phyloP scores from a whole-genome alignment of 1,140 invertebrate genomes.

The Bicyclus anynana region DNA sequence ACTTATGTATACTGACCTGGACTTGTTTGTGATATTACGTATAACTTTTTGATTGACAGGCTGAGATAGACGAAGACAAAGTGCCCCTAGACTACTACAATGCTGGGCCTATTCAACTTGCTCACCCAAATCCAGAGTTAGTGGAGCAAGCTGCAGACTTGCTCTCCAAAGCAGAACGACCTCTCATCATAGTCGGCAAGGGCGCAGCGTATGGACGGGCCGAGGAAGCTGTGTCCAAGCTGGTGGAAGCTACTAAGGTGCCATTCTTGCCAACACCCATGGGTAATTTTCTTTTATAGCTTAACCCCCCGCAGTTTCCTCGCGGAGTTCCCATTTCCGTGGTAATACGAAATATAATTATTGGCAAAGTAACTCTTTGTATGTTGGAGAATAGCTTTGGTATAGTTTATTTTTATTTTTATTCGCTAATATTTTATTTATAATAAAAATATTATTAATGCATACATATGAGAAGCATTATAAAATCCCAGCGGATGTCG shows the following conservation, averaged over 20 bases:
- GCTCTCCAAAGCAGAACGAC: conserved; percentile 84
- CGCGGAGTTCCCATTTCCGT: no score
- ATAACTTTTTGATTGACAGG: conserved; percentile 25
- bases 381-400: no score
- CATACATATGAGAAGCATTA: no score
- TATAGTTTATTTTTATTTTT: no score
- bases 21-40: no score
- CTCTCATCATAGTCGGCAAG: conserved; percentile 96
- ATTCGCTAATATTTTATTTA: no score
- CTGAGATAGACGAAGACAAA: conserved; percentile 61
- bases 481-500: no score
- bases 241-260: conserved; percentile 85
- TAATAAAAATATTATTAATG: no score
- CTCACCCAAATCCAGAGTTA: conserved; percentile 79
- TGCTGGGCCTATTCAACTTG: conserved; percentile 39
- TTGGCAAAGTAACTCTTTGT: not conserved
- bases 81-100: conserved; percentile 54
- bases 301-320: no score
- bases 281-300: conserved; percentile 81
- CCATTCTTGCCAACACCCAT: conserved; percentile 97
- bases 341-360: no score
- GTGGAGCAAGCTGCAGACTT: conserved; percentile 84
- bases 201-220: conserved; percentile 91
- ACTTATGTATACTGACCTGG: no score
- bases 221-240: conserved; percentile 82